Evolutionary conservation across 1,140 invertebrate species (phyloP), one percentile per base, ranked within the genome.

Genomic region (Muscidifurax raptorellus): DNA sequence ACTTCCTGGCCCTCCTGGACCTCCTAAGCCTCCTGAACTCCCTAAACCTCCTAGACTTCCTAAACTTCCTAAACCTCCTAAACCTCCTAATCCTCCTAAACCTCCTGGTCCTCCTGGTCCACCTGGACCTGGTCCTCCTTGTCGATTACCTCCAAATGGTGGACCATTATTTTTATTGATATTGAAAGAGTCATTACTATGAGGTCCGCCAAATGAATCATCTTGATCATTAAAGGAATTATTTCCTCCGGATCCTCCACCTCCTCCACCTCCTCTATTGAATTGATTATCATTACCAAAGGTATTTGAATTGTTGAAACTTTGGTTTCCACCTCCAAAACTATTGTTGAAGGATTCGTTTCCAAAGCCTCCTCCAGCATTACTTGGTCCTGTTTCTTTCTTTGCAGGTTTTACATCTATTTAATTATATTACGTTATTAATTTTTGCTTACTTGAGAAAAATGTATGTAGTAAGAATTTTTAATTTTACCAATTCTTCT

Each of bases 361-460:
- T 74, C 59, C 83, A 77, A 52, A 84, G 80, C 71, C 81, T 67
- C 75, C 86, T 52, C 83, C 82, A 28, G 80, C 83, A 66, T 86
- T 88, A 47, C 81, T 52, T 27, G 87, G 84, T 69, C 91, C 90
- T 84, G 88, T 88, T 83, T 93, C 93, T 79, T 93, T 93, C 85
- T 93, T 93, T 36, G 94, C 94, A 87, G 94, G 93, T 88, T 94
- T 94, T 9, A 95, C 94, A 90, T 95, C 94, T 95, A 71, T 52
- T 91, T 69, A 47, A 30, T 52, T 71, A 40, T 44, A 79, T 75
- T 82, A 69, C 40, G 36, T 88, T 67, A 15, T n/a, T 67, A 25
- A 67, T 72, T 75, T n/a, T 52, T 47, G n/a, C n/a, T 30, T 78
- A 27, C 10, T 44, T 27, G 7, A 47, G 32, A 47, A 76, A 76